Base-by-base conservation (phyloP, 2,888 invertebrate genomes). In the Calliopum simillimum region DNA sequence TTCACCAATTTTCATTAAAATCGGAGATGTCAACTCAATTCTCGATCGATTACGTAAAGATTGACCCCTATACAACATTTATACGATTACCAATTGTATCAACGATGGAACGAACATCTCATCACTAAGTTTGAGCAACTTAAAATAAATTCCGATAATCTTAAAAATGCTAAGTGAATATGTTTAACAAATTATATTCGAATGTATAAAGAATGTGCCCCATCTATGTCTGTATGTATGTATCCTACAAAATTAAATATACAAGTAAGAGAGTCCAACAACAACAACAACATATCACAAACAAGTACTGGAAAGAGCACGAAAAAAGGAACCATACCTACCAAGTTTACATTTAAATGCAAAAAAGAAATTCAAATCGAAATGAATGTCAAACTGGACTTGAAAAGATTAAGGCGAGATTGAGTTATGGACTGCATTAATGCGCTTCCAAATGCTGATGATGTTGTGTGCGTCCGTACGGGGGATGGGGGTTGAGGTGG, bases 121-220 rank as follows among this genome's bases (percentile, higher is more conserved):
- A 33, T 33, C 33, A 33, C 33, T 33, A 33, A 33, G 5, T 1
- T 33, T 33, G 8, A 33, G 33, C 8, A 33, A 33, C 4, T 33
- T 33, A 33, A 33, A 33, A 33, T 33, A 8, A 33, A 16, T 21
- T 21, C 21, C 12, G 11, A 33, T 62, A 69, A 73, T 71, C 70
- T 66, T 16, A 72, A 71, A 73, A 70, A 78, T 76, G 71, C 73
- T 72, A 75, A 75, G 71, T 71, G 76, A 71, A 63, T 75, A 67
- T 76, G 74, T 78, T 76, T 70, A 74, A 79, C 79, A 79, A 80
- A 81, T 78, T 78, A 76, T 71, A 76, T 21, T 47, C 67, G 41
- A 58, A 67, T 59, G 49, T 41, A 49, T 53, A 16, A 51, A 21
- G 21, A 19, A 43, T 19, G 23, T 21, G 21, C 61, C 33, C 43